Evolutionary conservation across 2,113 vertebrate species (phyloP).

Genomic region (Megaptera novaeangliae): DNA sequence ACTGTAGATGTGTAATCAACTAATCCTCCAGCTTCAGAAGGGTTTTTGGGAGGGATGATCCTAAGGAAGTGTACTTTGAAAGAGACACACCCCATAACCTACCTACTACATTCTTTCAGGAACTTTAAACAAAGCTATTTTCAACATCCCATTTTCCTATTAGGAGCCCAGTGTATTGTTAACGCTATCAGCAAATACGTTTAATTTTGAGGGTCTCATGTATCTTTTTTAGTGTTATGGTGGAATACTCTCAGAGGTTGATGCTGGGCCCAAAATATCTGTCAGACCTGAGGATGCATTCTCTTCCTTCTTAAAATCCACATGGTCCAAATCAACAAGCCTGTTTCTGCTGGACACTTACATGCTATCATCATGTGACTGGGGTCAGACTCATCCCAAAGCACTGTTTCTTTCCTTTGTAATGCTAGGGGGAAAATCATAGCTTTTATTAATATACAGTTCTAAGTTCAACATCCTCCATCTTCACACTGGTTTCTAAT

Average conservation of each 20-base stretch:
- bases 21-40: background rate
- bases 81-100: background rate
- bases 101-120: background rate
- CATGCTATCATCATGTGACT: background rate
- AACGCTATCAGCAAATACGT: background rate
- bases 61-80: background rate
- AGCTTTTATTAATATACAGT: background rate
- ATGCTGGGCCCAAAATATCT: background rate
- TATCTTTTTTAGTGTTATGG: background rate
- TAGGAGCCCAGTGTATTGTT: background rate
- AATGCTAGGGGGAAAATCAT: background rate
- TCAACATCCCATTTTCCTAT: background rate
- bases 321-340: background rate
- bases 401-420: background rate
- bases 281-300: background rate
- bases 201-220: background rate
- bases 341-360: background rate
- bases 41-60: too few relatives aligned
- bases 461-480: background rate
- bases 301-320: background rate
- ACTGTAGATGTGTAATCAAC: background rate
- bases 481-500: background rate
- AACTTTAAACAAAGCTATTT: background rate
- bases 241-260: background rate
- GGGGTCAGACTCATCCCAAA: background rate